Conservation (phyloP, 2,113 vertebrate genomes). For the Gasterosteus aculeatus region DNA sequence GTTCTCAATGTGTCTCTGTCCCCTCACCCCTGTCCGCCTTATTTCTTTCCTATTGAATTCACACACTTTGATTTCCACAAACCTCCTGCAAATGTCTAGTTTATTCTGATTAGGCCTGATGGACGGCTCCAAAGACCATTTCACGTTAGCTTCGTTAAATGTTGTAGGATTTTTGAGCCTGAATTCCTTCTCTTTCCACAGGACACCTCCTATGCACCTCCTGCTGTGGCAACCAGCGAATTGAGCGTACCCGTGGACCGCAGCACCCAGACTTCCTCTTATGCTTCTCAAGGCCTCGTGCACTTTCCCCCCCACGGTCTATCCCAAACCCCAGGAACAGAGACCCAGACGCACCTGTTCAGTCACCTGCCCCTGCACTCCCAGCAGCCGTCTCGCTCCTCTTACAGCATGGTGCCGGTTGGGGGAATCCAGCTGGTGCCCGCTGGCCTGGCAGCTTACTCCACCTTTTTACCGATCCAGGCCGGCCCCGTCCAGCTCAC, state of each 20-base stretch:
- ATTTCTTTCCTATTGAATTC: constrained; percentile 32
- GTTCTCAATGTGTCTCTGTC: constrained; percentile 42
- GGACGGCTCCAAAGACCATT: neutral
- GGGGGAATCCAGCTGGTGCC: constrained; percentile 95
- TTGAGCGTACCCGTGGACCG: constrained; percentile 63
- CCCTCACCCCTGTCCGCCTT: constrained; percentile 25
- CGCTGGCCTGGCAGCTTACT: constrained; percentile 89
- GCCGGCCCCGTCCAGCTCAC: constrained; percentile 91
- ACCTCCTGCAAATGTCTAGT: constrained; percentile 54
- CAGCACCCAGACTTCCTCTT: constrained; percentile 73
- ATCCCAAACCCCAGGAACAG: constrained; percentile 56
- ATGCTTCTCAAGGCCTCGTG: constrained; percentile 68
- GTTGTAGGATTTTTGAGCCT: neutral
- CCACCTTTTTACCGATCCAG: constrained; percentile 94
- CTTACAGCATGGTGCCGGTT: constrained; percentile 89
- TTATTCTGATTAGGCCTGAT: neutral
- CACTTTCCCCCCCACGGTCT: constrained; percentile 63
- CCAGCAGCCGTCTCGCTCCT: constrained; percentile 86
- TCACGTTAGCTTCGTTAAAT: neutral
- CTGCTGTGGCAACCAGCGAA: constrained; percentile 37
- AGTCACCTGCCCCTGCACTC: constrained; percentile 97
- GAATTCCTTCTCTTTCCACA: constrained; percentile 34
- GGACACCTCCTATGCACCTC: constrained; percentile 35
- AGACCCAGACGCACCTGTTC: constrained; percentile 85
- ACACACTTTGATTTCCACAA: constrained; percentile 58